Evolutionary conservation across 2,888 invertebrate genomes (phyloP).

Genomic region (Tanypteryx hageni): DNA sequence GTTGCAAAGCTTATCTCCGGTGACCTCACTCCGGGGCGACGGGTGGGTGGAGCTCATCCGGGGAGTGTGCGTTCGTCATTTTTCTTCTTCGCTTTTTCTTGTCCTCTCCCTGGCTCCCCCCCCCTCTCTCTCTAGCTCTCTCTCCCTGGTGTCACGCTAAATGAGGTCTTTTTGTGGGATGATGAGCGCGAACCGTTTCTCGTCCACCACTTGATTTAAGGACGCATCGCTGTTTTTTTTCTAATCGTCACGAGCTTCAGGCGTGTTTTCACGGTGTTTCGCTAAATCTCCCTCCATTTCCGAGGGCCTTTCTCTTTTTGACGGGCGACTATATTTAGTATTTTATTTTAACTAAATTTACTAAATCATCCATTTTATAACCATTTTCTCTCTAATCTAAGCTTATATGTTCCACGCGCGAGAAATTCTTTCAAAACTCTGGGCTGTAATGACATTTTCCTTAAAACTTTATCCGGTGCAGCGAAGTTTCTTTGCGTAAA

Average conservation of each 20-base stretch:
- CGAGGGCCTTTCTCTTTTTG: not conserved
- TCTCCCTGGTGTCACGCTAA: not conserved
- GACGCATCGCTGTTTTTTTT: not conserved
- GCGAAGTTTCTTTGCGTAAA: too few relatives aligned
- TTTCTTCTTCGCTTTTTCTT: not conserved
- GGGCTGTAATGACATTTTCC: too few relatives aligned
- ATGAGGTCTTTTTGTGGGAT: not conserved
- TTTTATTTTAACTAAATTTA: too few relatives aligned
- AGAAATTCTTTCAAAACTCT: too few relatives aligned
- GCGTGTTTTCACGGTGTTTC: not conserved
- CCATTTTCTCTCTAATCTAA: too few relatives aligned
- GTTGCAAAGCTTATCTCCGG: constrained; percentile 7
- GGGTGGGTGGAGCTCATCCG: not conserved
- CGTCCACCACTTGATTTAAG: not conserved
- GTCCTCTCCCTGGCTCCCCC: not conserved
- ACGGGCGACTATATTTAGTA: too few relatives aligned
- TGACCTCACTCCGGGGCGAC: not conserved
- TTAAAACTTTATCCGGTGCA: too few relatives aligned
- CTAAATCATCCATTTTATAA: too few relatives aligned
- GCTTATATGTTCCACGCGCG: too few relatives aligned
- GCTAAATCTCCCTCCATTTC: not conserved
- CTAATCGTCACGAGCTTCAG: not conserved
- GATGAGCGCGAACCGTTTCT: not conserved
- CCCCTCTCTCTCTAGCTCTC: not conserved
- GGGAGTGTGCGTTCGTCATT: not conserved